Evolutionary conservation across 2,113 vertebrate genomes (phyloP), one percentile per base, ranked within the genome.

Genomic region (Aptenodytes forsteri): DNA sequence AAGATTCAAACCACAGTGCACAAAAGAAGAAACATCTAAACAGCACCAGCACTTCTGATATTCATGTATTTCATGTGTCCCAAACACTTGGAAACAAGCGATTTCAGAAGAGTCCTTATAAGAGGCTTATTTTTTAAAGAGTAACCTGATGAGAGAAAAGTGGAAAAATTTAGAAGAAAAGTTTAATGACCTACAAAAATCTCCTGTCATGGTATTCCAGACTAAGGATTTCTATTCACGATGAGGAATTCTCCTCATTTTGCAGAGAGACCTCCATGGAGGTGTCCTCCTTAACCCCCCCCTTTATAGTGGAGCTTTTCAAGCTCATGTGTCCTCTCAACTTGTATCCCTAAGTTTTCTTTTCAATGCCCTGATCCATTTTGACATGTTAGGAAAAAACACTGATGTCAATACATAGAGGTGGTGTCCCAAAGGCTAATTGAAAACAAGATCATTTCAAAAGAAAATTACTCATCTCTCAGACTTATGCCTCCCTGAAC

Each of bases 401-500:
- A 66, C 25, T 77, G 75, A 88, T 86, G 66, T 85, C 70, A 87
- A 61, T 86, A 34, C 16, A 36, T 13, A 67, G 3, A 17, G 46
- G 38, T 87, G 23, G 46, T 76, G 47, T 89, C 36, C 75, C 32
- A 85, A 78, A 91, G 42, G 44, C 46, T 93, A 78, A 93, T 10
- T 83, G 47, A 87, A 94, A 89, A 76, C 32, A 87, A 70, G n/a
- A 46, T 54, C 0, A 14, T 97, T 94, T 87, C 49, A 86, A 92
- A 97, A 95, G 52, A 87, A 97, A 95, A 96, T 76, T 47, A 76
- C 27, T 85, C 59, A 69, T 83, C 16, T 96, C 69, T 86, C 40
- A 36, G 59, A 34, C 7, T 87, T 94, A 73, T 75, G 69, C 11
- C 7, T 91, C 71, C 25, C 72, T 92, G 40, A 47, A 82, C 64